These are phyloP conservation scores for Oreotrochilus melanogaster DNA, from an alignment of 2,113 vertebrate genomes.

Conservation along the genomic window DNA sequence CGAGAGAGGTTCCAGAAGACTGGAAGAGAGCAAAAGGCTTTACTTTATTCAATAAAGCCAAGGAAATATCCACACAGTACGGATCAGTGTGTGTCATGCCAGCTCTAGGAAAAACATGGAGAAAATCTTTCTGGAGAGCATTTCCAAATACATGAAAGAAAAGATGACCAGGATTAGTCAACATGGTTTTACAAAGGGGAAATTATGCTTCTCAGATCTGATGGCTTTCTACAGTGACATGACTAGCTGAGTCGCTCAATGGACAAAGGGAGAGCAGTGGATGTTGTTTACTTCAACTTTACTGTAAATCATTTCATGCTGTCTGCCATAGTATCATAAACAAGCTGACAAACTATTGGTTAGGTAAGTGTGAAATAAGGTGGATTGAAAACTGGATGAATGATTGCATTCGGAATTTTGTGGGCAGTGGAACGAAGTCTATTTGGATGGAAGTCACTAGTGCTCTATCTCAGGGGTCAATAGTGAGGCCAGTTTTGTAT, in stretches of 20 bases:
- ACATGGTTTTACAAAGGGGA: background rate
- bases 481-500: background rate
- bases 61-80: background rate
- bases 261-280: background rate
- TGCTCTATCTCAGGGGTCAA: background rate
- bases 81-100: background rate
- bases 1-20: background rate
- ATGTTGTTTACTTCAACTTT: background rate
- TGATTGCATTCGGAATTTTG: background rate
- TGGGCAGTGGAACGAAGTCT: background rate
- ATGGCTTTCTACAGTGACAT: background rate
- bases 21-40: background rate
- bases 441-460: background rate
- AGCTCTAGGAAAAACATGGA: background rate
- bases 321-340: background rate
- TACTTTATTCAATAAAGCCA: background rate
- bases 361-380: background rate
- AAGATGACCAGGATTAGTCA: background rate
- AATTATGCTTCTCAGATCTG: background rate
- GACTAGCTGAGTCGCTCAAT: background rate
- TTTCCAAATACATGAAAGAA: background rate
- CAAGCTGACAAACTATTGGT: background rate
- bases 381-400: background rate
- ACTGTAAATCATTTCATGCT: background rate
- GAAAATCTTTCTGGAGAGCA: no score